These are phyloP conservation scores for Pheosia tremula DNA, from an alignment of 2,888 invertebrate genomes.

Conservation along the genomic window DNA sequence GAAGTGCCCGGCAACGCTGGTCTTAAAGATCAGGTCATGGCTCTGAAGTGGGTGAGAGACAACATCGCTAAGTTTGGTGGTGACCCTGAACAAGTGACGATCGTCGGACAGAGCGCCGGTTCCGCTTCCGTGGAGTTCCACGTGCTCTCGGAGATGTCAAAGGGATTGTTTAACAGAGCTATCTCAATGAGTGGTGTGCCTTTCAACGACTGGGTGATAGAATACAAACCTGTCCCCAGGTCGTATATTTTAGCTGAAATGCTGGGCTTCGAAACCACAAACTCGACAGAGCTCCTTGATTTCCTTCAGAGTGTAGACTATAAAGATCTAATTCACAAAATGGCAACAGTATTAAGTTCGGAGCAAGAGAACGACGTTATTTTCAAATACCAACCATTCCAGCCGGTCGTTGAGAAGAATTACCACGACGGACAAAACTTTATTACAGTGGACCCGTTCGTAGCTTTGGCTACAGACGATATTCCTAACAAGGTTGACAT, in stretches of 20 bases:
- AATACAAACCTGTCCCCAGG: slow-evolving; percentile 12
- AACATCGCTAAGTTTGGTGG: slow-evolving; percentile 57
- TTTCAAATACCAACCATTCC: slow-evolving; percentile 17
- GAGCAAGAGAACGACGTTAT: slow-evolving; percentile 7
- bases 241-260: slow-evolving; percentile 13
- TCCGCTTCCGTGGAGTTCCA: slow-evolving; percentile 13
- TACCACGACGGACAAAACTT: slow-evolving; percentile 20
- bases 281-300: slow-evolving; percentile 11
- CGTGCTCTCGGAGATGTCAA: slow-evolving; percentile 14
- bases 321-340: slow-evolving; percentile 13
- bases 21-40: slow-evolving; percentile 67
- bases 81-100: slow-evolving; percentile 48
- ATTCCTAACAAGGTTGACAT: slow-evolving; percentile 16
- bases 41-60: slow-evolving; percentile 52
- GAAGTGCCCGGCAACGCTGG: slow-evolving; percentile 86
- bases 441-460: slow-evolving; percentile 12
- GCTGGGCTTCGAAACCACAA: slow-evolving; percentile 15
- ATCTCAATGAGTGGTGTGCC: slow-evolving; percentile 34
- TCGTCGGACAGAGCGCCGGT: slow-evolving; percentile 43
- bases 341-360: slow-evolving; percentile 10
- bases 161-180: slow-evolving; percentile 14
- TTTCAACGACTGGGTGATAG: slow-evolving; percentile 19
- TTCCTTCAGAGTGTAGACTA: slow-evolving; percentile 16
- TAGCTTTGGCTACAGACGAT: slow-evolving; percentile 1
- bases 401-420: slow-evolving; percentile 17